phyloP scores from a whole-genome alignment of 2,797 vertebrate genomes.

The Coccyzus lansbergi region DNA sequence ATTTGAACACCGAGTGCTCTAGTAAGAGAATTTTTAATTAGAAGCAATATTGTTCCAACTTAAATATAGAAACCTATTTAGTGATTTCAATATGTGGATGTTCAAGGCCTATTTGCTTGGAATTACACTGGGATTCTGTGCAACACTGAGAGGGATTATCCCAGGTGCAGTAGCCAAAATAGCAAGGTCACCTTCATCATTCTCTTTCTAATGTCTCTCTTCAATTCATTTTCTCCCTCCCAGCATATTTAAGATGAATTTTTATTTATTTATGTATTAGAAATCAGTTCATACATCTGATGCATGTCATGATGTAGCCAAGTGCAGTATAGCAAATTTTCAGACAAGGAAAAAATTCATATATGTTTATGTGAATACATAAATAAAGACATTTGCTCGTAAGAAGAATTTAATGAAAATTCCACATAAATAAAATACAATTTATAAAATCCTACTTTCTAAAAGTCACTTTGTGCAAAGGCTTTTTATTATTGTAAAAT shows the following conservation, averaged over 20 bases:
- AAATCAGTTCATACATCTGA: background rate
- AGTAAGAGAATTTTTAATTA: conserved; percentile 57
- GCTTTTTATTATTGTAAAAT: background rate
- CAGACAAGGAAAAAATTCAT: background rate
- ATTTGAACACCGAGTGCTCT: background rate
- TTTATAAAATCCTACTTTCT: background rate
- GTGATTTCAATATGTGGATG: conserved; percentile 11
- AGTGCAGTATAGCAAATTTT: background rate
- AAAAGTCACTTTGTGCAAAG: background rate
- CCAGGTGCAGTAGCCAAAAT: conserved; percentile 53
- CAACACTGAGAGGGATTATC: conserved; percentile 43
- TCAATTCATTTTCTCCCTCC: background rate
- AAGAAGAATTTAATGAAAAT: background rate
- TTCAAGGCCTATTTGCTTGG: conserved; percentile 36
- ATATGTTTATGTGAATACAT: background rate
- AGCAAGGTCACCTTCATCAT: conserved; percentile 50
- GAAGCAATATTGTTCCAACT: conserved; percentile 46
- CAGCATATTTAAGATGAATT: background rate
- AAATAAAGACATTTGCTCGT: background rate
- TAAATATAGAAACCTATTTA: conserved; percentile 66
- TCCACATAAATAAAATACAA: background rate
- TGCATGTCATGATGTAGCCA: background rate
- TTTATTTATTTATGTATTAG: background rate
- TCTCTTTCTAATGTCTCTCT: background rate
- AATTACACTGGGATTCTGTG: conserved; percentile 2